Conservation (phyloP, 2,113 vertebrate species). For the Chaetura pelagica region DNA sequence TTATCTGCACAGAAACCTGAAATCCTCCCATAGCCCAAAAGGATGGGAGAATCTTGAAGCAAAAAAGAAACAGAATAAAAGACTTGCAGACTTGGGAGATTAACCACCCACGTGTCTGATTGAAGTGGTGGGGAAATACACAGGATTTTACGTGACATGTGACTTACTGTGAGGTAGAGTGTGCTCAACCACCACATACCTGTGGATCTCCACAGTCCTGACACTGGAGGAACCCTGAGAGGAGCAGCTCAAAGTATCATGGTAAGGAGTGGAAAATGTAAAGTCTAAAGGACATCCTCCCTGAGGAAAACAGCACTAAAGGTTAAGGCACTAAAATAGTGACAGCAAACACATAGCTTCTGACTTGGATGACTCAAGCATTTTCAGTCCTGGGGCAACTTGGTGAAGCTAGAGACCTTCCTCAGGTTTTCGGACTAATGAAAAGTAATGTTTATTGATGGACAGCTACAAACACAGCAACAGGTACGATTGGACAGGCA, state of each 20-base stretch:
- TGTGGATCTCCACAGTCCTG: accelerated
- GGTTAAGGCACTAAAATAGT: accelerated
- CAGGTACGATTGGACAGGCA: neutral
- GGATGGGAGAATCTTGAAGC: neutral
- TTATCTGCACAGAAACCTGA: neutral
- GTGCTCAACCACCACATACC: accelerated
- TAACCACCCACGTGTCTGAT: accelerated
- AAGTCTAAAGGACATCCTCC: neutral
- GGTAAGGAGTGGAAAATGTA: neutral
- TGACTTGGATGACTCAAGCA: accelerated
- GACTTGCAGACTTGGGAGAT: neutral
- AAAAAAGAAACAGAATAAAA: neutral
- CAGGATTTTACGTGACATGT: accelerated
- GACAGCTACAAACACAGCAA: neutral
- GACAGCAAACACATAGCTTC: neutral
- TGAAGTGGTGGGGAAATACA: neutral
- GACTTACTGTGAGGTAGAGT: neutral
- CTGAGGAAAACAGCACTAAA: accelerated
- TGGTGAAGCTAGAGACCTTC: neutral
- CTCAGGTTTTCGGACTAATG: neutral
- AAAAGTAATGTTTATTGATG: accelerated
- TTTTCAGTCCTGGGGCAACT: neutral
- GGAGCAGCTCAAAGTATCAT: accelerated
- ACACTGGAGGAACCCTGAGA: accelerated
- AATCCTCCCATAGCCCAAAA: neutral